A percentile compares a stretch with the other conserved stretches of the same genome.
phyloP scores from a whole-genome alignment of 2,888 invertebrate genomes.

The Pandemis heparana region DNA sequence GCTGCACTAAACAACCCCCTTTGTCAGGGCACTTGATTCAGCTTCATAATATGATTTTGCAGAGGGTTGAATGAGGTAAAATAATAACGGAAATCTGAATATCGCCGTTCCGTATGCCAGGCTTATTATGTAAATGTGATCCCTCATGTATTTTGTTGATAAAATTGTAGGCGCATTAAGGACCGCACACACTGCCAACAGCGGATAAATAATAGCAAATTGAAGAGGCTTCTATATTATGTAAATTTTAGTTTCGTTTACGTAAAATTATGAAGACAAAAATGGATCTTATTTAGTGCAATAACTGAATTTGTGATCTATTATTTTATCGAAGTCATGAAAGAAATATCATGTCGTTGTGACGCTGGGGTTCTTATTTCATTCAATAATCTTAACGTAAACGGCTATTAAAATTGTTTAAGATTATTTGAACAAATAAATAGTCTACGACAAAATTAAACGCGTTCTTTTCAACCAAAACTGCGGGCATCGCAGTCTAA shows the following conservation, averaged over 20 bases:
- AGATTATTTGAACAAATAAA: no score
- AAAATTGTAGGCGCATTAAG: constrained; percentile 63
- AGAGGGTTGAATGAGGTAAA: constrained; percentile 69
- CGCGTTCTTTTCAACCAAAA: background rate
- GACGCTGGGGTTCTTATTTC: no score
- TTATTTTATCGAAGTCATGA: background rate
- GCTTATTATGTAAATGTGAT: constrained; percentile 78
- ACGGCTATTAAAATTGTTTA: no score
- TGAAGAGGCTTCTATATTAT: constrained; percentile 27
- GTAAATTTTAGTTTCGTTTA: background rate
- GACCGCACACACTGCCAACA: constrained; percentile 35
- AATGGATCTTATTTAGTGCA: no score
- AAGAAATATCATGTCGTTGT: background rate
- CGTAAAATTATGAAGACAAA: background rate
- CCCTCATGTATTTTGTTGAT: constrained; percentile 74
- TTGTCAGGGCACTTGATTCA: constrained; percentile 67
- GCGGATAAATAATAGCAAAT: constrained; percentile 27
- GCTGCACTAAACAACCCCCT: constrained; percentile 28
- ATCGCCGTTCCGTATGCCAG: constrained; percentile 64
- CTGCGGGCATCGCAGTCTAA: background rate
- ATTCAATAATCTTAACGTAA: no score
- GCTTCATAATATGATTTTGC: constrained; percentile 59
- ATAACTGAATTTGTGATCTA: background rate
- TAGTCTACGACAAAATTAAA: no score
- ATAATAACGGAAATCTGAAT: constrained; percentile 77